These are phyloP conservation scores for Ceratitis capitata DNA, from an alignment of 1,140 invertebrate genomes.

Conservation along the genomic window DNA sequence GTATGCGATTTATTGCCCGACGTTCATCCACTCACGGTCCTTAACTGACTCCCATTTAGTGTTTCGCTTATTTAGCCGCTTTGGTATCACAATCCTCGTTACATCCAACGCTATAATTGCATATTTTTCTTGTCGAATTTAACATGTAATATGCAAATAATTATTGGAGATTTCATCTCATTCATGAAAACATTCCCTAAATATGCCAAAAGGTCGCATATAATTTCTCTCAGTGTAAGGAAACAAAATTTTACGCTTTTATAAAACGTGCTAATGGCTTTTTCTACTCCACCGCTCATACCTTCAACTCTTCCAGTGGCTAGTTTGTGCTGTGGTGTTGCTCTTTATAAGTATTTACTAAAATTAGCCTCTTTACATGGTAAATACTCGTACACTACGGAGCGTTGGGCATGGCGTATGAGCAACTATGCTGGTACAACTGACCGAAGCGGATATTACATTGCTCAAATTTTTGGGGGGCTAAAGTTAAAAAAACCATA, in stretches of 20 bases:
- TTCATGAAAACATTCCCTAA: no score
- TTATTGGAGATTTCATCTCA: no score
- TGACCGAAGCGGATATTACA: constrained; percentile 9
- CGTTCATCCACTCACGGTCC: no score
- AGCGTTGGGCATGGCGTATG: neutral
- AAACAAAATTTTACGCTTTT: neutral
- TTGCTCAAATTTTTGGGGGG: neutral
- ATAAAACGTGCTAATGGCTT: neutral
- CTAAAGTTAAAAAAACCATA: neutral
- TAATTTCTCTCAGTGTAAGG: neutral
- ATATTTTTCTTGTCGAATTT: no score
- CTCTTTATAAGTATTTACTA: neutral
- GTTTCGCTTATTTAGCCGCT: no score
- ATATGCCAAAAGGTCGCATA: no score
- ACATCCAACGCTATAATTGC: no score
- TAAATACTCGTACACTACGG: no score
- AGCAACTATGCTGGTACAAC: neutral
- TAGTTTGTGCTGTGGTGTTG: neutral
- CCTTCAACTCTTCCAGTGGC: neutral
- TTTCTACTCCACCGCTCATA: neutral
- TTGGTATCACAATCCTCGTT: no score
- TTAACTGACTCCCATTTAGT: no score
- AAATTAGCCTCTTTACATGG: neutral
- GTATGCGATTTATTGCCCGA: no score
- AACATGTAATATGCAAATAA: no score